Conservation (phyloP, 2,888 invertebrate genomes). For the Cataglyphis altisquamis region DNA sequence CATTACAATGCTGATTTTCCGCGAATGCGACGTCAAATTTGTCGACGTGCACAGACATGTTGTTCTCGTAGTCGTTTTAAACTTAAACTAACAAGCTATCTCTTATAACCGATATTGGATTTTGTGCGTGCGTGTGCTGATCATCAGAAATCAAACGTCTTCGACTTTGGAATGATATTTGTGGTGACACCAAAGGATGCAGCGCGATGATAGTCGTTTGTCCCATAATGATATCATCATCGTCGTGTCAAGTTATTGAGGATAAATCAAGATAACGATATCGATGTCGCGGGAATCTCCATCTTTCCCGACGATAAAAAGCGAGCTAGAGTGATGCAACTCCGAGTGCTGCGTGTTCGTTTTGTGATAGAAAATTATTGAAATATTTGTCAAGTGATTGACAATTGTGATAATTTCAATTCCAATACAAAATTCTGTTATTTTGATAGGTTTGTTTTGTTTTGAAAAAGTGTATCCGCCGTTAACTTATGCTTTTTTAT, state of each 20-base stretch:
- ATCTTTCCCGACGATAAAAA: slow-evolving; percentile 19
- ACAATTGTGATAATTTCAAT: neutral
- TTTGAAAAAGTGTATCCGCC: neutral
- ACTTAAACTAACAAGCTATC: slow-evolving; percentile 62
- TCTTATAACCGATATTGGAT: slow-evolving; percentile 66
- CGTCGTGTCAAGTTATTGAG: neutral
- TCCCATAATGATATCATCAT: neutral
- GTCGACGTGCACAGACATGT: slow-evolving; percentile 66
- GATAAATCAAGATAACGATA: slow-evolving; percentile 35
- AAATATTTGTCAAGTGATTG: slow-evolving; percentile 6
- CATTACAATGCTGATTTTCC: slow-evolving; percentile 68
- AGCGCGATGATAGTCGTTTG: neutral
- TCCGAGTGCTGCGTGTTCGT: slow-evolving; percentile 7
- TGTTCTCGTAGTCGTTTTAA: slow-evolving; percentile 59
- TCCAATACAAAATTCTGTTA: neutral
- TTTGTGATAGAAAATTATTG: slow-evolving; percentile 8
- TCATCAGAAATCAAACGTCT: slow-evolving; percentile 44
- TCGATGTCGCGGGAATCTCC: neutral
- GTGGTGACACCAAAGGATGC: neutral
- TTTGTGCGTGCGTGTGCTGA: slow-evolving; percentile 62
- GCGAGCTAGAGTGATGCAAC: neutral
- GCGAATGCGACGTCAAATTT: slow-evolving; percentile 73
- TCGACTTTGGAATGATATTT: slow-evolving; percentile 6
- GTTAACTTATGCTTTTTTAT: neutral
- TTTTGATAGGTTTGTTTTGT: neutral